A percentile compares a stretch with the other conserved stretches of the same genome.
phyloP scores from a whole-genome alignment of 2,113 vertebrate genomes.

The Cettia cetti region DNA sequence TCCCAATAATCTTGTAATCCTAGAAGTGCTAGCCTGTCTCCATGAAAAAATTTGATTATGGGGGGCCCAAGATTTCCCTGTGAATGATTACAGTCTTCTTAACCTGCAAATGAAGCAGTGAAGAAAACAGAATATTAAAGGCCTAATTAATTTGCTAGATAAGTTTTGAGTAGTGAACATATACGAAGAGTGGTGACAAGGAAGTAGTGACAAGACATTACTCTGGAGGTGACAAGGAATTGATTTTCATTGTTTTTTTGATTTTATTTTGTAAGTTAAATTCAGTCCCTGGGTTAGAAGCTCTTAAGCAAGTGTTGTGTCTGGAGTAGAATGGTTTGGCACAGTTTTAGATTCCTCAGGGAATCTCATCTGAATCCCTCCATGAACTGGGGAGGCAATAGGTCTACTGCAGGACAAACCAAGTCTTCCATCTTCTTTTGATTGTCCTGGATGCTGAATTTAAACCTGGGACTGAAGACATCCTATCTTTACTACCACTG shows the following conservation, averaged over 20 bases:
- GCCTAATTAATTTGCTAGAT: not conserved
- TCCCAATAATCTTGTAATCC: not conserved
- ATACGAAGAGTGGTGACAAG: not conserved
- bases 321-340: not conserved
- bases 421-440: not conserved
- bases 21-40: not conserved
- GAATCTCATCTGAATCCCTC: not conserved
- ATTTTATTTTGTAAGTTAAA: too few relatives aligned
- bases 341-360: not conserved
- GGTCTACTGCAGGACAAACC: not conserved
- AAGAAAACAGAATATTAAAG: not conserved
- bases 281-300: not conserved
- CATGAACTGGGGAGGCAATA: not conserved
- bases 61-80: not conserved
- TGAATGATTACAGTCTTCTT: not conserved
- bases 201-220: too few relatives aligned
- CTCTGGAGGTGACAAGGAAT: fast-evolving
- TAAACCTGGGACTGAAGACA: not conserved
- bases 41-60: not conserved
- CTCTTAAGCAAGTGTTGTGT: not conserved
- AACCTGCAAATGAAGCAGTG: not conserved
- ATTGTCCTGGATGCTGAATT: not conserved
- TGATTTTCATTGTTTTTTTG: too few relatives aligned
- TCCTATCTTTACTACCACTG: not conserved
- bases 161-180: not conserved